Conservation (phyloP, 2,113 vertebrate genomes). For the Nerophis lumbriciformis region DNA sequence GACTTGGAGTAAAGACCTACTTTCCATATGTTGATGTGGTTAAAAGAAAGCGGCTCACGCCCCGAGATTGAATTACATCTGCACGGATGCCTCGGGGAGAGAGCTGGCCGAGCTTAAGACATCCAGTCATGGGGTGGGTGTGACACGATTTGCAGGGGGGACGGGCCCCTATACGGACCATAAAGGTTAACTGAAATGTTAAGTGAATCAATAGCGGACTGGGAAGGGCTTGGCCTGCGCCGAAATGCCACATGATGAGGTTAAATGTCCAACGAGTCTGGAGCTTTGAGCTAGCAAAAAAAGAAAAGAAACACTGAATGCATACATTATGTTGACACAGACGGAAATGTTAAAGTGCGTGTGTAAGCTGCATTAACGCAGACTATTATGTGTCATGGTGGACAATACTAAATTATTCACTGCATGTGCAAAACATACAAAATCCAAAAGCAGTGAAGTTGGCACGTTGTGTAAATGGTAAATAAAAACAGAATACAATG, state of each 20-base stretch:
- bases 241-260: constrained; percentile 13
- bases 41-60: constrained; percentile 32
- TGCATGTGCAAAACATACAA: too few species aligned
- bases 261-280: constrained; percentile 6
- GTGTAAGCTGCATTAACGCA: neutral
- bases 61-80: constrained; percentile 47
- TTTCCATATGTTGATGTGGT: constrained; percentile 56
- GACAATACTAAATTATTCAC: neutral
- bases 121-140: neutral
- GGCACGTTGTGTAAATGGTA: too few species aligned
- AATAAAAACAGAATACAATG: too few species aligned
- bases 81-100: constrained; percentile 26
- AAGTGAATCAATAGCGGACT: constrained; percentile 28
- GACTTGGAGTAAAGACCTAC: constrained; percentile 46
- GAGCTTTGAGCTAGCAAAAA: constrained; percentile 1
- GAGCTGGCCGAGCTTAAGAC: constrained; percentile 24
- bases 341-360: neutral
- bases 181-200: constrained; percentile 55
- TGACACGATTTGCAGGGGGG: constrained; percentile 10
- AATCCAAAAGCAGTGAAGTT: too few species aligned
- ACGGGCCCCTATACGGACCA: constrained; percentile 13
- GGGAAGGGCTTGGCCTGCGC: constrained; percentile 18
- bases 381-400: too few species aligned
- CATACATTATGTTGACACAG: neutral
- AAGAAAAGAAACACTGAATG: neutral